These are phyloP conservation scores for Lycopodina hypogea DNA, from an alignment of 37 sponge, comb jelly and placozoan genomes.

Conservation along the genomic window DNA sequence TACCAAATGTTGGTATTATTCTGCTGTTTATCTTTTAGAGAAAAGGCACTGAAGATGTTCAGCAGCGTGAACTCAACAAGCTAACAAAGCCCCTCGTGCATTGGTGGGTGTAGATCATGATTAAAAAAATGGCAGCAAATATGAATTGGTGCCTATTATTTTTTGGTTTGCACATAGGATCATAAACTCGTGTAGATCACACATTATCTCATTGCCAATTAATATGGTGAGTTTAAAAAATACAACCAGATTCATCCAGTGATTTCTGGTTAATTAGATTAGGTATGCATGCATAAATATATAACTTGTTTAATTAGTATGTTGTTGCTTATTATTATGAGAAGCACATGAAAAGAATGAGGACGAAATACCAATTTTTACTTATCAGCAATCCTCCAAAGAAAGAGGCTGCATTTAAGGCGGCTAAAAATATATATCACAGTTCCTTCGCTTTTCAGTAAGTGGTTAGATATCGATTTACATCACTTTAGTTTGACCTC, in stretches of 20 bases:
- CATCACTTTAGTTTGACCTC: background rate
- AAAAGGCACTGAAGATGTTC: no score
- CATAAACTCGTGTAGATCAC: slow-evolving; percentile 72
- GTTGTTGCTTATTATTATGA: background rate
- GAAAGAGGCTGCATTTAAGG: slow-evolving; percentile 73
- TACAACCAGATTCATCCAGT: no score
- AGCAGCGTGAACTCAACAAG: background rate
- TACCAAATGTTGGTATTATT: no score
- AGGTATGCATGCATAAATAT: no score
- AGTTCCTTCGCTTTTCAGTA: slow-evolving; percentile 82
- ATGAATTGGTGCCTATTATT: background rate
- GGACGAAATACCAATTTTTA: slow-evolving; percentile 77
- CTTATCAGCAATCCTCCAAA: slow-evolving; percentile 81
- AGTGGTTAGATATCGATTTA: slow-evolving; percentile 14
- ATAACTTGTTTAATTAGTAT: no score
- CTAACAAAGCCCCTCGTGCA: slow-evolving; percentile 78
- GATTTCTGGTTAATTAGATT: no score
- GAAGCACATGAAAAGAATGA: slow-evolving; percentile 62
- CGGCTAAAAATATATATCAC: slow-evolving; percentile 47
- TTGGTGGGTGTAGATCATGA: slow-evolving; percentile 38
- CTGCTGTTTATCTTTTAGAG: no score
- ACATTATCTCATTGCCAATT: slow-evolving; percentile 69
- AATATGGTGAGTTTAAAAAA: slow-evolving; percentile 37
- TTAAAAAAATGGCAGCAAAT: background rate
- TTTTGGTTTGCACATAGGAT: slow-evolving; percentile 45